Evolutionary conservation across 2,797 vertebrate genomes (phyloP), one percentile per base, ranked within the genome.

Genomic region (Taenioides sp.): DNA sequence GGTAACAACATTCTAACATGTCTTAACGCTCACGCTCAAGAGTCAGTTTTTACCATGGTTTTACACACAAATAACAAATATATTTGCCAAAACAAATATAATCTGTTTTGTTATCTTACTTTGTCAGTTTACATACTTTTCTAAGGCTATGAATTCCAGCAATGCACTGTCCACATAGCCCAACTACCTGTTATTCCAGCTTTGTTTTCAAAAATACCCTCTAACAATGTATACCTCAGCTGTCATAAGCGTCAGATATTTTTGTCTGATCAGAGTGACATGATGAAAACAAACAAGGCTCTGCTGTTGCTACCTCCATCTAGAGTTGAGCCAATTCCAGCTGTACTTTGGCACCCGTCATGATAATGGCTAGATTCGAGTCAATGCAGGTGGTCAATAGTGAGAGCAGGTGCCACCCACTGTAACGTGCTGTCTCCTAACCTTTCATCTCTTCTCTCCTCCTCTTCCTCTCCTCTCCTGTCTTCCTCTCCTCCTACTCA

Each of bases 381-480:
- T 82, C 74, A 43, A 65, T 58, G 40, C 74, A 37, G 16, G 64
- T 72, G 75, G 74, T 78, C 79, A 77, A 68, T 87, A 80, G 88
- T 82, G 49, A 25, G 69, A 11, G 12, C 52, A 65, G 73, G 83
- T 77, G 74, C 72, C 78, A 84, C 71, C 80, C 86, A 87, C 85
- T 77, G 86, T 67, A 7, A 72, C 6, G 43, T 1, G 43, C 43
- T n/a, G 55, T 71, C 65, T 3, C 28, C 49, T n/a, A 69, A 12
- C 34, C 27, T 57, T 20, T 17, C 34, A 3, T 2, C 22, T 34
- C 6, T 2, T 27, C 25, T 5, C 50, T 34, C 65, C 50, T 2
- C 10, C 22, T 57, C 54, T 14, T 57, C 50, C 20, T 34, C 40
- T 23, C 6, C n/a, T 54, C 25, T 52, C 17, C 17, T 14, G 28